phyloP scores from a whole-genome alignment of 2,113 vertebrate species.

The Dasyurus viverrinus region DNA sequence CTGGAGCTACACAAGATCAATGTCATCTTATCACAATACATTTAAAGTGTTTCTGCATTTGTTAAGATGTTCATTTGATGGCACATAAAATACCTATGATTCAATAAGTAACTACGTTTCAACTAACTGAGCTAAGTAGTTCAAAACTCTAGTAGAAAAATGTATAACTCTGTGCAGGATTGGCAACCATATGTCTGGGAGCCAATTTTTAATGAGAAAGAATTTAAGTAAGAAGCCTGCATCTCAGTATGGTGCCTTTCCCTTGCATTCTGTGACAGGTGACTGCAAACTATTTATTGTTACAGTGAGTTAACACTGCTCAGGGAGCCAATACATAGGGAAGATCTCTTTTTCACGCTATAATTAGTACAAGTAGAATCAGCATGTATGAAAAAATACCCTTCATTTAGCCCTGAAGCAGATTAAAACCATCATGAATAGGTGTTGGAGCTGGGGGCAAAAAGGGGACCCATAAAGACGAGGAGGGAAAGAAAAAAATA shows the following conservation, averaged over 20 bases:
- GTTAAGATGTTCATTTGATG: not conserved
- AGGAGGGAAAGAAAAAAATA: not conserved
- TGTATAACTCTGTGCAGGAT: not conserved
- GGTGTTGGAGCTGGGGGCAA: not conserved
- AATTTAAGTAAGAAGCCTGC: not conserved
- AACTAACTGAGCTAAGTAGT: not conserved
- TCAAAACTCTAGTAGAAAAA: not conserved
- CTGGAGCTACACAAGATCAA: not conserved
- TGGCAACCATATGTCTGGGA: not conserved
- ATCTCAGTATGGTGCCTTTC: not conserved
- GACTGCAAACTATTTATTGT: not conserved
- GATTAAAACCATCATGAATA: not conserved
- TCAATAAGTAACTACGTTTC: not conserved
- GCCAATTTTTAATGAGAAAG: not conserved
- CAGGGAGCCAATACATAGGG: not conserved
- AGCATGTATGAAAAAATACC: not conserved
- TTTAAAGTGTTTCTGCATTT: not conserved
- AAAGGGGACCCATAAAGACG: not conserved
- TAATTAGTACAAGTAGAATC: not conserved
- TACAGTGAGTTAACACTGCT: not conserved
- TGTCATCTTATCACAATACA: not conserved
- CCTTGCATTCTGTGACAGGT: not conserved
- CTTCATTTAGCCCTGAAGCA: not conserved
- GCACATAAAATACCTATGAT: not conserved
- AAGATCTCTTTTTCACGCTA: not conserved